phyloP scores from a whole-genome alignment of 2,113 vertebrate genomes.

The Prinia subflava region DNA sequence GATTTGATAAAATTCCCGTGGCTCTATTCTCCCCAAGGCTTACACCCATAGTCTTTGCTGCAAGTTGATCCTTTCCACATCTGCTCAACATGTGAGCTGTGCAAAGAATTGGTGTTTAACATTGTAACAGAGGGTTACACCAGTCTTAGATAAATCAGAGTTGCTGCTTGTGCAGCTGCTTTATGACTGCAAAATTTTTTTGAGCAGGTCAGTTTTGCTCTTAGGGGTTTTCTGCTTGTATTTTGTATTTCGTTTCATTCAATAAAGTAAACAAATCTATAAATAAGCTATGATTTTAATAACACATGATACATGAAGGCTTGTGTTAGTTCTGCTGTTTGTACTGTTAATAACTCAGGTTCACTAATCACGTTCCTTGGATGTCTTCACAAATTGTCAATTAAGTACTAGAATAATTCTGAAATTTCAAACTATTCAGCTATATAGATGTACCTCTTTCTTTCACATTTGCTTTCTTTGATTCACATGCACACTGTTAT shows the following conservation, averaged over 20 bases:
- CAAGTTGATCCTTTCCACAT: slow-evolving; percentile 29
- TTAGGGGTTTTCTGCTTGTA: neutral
- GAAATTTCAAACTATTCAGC: neutral
- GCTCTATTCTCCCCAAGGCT: neutral
- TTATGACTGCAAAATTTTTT: neutral
- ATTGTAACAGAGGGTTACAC: neutral
- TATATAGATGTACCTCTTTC: neutral
- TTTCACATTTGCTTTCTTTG: neutral
- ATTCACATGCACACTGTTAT: neutral
- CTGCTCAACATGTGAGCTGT: slow-evolving; percentile 9
- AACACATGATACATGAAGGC: neutral
- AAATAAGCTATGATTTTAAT: neutral
- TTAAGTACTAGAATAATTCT: neutral
- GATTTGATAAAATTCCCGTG: neutral
- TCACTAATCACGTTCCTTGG: neutral
- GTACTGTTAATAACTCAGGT: neutral
- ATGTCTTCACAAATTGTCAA: neutral
- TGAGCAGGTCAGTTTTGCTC: neutral
- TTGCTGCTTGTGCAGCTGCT: neutral
- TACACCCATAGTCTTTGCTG: neutral
- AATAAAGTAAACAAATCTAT: neutral
- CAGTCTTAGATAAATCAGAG: neutral
- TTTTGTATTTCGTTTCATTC: neutral
- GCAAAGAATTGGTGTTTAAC: neutral
- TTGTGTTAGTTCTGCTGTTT: neutral